Percentiles rank a stretch among this genome's conserved stretches.
Evolutionary conservation across 2,113 vertebrate species (phyloP).

Genomic region (Onychostoma macrolepis): DNA sequence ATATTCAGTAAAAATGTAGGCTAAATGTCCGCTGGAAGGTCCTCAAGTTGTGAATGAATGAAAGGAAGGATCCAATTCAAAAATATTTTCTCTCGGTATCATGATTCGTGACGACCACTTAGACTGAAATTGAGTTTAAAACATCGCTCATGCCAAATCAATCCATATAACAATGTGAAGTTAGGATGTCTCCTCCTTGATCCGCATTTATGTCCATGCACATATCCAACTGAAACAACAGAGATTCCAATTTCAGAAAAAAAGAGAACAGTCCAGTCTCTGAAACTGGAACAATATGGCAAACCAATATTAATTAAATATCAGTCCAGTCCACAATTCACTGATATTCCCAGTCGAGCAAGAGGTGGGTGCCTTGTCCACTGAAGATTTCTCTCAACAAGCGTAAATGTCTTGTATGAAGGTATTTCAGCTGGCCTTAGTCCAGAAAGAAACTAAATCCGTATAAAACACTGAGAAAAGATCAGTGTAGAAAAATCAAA

Average conservation of each 20-base stretch:
- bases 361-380: slow-evolving; percentile 55
- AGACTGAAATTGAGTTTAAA: slow-evolving; percentile 42
- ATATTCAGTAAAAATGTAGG: neutral
- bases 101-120: slow-evolving; percentile 52
- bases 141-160: slow-evolving; percentile 46
- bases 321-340: slow-evolving; percentile 67
- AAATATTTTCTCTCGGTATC: slow-evolving; percentile 51
- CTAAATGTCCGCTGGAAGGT: slow-evolving; percentile 51
- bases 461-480: slow-evolving; percentile 1
- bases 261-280: slow-evolving; percentile 62
- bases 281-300: slow-evolving; percentile 53
- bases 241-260: slow-evolving; percentile 61
- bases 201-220: slow-evolving; percentile 59
- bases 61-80: slow-evolving; percentile 61
- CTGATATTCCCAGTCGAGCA: slow-evolving; percentile 65
- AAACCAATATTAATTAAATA: slow-evolving; percentile 61
- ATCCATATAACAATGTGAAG: slow-evolving; percentile 49
- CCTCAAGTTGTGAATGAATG: slow-evolving; percentile 56
- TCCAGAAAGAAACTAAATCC: slow-evolving; percentile 58
- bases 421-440: slow-evolving; percentile 56
- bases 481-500: slow-evolving; percentile 54
- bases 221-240: slow-evolving; percentile 54
- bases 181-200: slow-evolving; percentile 51
- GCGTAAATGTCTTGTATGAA: slow-evolving; percentile 50
- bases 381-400: slow-evolving; percentile 61